Evolutionary conservation across 2,888 invertebrate genomes (phyloP), one percentile per base, ranked within the genome.

Genomic region (Tethea ocularis): DNA sequence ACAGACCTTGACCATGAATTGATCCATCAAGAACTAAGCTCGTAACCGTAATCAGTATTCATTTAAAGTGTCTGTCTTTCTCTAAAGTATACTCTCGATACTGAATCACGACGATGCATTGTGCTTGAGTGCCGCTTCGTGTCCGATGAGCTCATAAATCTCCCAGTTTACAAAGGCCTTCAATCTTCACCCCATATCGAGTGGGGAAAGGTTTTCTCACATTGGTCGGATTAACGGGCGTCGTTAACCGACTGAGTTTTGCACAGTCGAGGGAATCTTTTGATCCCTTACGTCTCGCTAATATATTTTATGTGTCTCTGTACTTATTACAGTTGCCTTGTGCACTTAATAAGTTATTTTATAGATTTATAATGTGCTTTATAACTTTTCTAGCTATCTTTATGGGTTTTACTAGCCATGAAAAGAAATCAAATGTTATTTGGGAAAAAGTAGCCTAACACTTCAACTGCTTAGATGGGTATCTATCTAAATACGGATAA

Each of bases 211-310:
- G 23, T 71, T 79, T 67, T 57, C 22, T n/a, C 62, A 63, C 46
- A 59, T 56, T 79, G 80, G 84, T 52, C 69, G 64, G 63, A 67
- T 77, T 72, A 74, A 69, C 64, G 71, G 66, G 69, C 69, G 69
- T 74, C 74, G 78, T 76, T 78, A 81, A 75, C 78, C 73, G 70
- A 71, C 73, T 67, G 72, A 75, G 79, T 78, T 83, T 76, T 74
- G 75, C 80, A 80, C 80, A 80, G 80, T 75, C 72, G 78, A 82
- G 78, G 61, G 79, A 82, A 73, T 78, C 85, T 83, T 87, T 86
- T 87, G 86, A 85, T 83, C 83, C 62, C 66, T n/a, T 68, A 71
- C 61, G 58, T 69, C 62, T 66, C 58, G 67, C 63, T 67, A 66
- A 71, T 65, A 69, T 69, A 69, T 78, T 74, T 75, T 69, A 60